Base-by-base conservation (phyloP, 1,140 invertebrate species). In the Halyomorpha halys region DNA sequence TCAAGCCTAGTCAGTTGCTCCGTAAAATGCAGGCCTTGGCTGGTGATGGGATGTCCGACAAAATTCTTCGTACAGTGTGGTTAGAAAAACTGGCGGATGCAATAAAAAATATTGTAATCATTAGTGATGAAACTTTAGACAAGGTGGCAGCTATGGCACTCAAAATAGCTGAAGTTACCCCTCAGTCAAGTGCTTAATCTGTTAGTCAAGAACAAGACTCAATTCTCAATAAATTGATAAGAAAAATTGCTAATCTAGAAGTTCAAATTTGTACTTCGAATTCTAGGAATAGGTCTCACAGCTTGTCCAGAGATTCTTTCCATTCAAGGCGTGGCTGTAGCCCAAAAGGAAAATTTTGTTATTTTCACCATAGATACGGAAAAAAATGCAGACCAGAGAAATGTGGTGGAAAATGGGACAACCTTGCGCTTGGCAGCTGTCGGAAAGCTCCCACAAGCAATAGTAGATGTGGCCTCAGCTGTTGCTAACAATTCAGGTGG, bases 141-240 rank as follows among this genome's bases (percentile, higher is more conserved):
- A n/a, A n/a, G n/a, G 9, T 62, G 18, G 61, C 61, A 30, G 21
- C 18, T 21, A 62, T 62, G 44, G 61, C 61, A n/a, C 44, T 47
- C 45, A 45, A 49, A 47, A 47, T 62, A 47, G 21, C 27, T 2
- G 61, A 62, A 39, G 23, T 18, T 30, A 60, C 16, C 9, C 53
- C 21, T 23, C 53, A 56, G 45, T 47, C 13, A 47, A 30, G 27
- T 30, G 27, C 27, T 8, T 30, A 47, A 5, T 47, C 13, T 3
- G 45, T 47, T 47, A 18, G 45, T 18, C n/a, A n/a, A n/a, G n/a
- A n/a, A n/a, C 45, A 16, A 18, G 18, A 47, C 45, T 47, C 45
- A 16, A 47, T 4, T 13, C 45, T 47, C 45, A 47, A 47, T 47
- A 13, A 47, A 47, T 16, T 47, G 45, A 16, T 18, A 13, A n/a